Evolutionary conservation across 2,797 vertebrate species (phyloP).

Genomic region (Etheostoma perlongum): DNA sequence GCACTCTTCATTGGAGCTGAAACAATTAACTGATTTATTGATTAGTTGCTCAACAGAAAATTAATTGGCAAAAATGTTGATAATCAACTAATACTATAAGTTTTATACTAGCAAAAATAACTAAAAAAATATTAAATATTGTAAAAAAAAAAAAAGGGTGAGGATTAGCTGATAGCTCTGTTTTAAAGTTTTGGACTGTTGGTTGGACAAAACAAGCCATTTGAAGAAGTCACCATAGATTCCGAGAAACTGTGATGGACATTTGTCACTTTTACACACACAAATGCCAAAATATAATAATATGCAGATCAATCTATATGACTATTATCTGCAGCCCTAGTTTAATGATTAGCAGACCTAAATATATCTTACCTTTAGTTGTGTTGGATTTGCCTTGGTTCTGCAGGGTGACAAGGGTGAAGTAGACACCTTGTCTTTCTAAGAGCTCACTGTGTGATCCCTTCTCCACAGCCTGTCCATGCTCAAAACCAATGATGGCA

Average conservation of each 20-base stretch:
- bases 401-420: conserved; percentile 87
- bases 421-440: conserved; percentile 85
- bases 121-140: too few relatives aligned
- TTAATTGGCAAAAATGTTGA: too few relatives aligned
- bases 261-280: not conserved
- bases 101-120: not conserved
- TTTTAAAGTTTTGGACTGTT: not conserved
- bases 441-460: conserved; percentile 85
- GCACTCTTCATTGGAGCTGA: too few relatives aligned
- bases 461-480: conserved; percentile 84
- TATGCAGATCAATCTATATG: not conserved
- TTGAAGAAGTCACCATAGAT: not conserved
- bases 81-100: not conserved
- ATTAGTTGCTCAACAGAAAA: too few relatives aligned
- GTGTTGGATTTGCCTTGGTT: conserved; percentile 71
- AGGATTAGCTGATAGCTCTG: not conserved
- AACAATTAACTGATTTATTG: too few relatives aligned
- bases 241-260: not conserved
- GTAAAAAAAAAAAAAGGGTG: not conserved
- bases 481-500: conserved; percentile 87
- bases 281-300: not conserved
- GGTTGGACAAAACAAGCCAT: not conserved
- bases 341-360: not conserved
- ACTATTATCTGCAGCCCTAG: not conserved
- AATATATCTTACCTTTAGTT: conserved; percentile 62